Conservation (phyloP, 2,113 vertebrate genomes). For the Catharus fuscescens region DNA sequence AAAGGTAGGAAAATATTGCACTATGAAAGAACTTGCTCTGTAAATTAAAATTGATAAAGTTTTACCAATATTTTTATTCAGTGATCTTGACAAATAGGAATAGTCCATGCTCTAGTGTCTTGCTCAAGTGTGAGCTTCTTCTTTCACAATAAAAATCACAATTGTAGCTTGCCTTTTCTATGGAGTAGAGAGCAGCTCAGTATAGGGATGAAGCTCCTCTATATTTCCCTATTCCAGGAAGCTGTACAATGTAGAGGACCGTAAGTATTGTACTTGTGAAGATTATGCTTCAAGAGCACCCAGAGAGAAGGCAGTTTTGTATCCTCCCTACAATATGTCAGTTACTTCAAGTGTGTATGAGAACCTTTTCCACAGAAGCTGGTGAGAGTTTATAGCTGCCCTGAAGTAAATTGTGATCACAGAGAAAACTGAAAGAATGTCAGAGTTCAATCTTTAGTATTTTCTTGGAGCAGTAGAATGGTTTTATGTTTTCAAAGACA, state of each 20-base stretch:
- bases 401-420: not conserved
- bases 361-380: not conserved
- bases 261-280: not conserved
- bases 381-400: not conserved
- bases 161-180: not conserved
- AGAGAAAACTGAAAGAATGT: not conserved
- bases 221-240: not conserved
- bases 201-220: not conserved
- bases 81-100: not conserved
- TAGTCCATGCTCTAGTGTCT: not conserved
- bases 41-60: not conserved
- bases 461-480: not conserved
- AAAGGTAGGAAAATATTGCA: not conserved
- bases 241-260: not conserved
- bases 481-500: not conserved
- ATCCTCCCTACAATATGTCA: not conserved
- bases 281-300: fast-evolving
- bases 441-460: not conserved
- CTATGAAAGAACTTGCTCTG: not conserved
- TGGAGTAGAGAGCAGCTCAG: not conserved
- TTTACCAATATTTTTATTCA: not conserved
- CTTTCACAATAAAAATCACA: not conserved
- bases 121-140: not conserved
- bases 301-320: not conserved
- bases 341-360: not conserved